These are phyloP conservation scores for Thysanoteuthis rhombus DNA, from an alignment of 2,888 invertebrate species.

Conservation along the genomic window DNA sequence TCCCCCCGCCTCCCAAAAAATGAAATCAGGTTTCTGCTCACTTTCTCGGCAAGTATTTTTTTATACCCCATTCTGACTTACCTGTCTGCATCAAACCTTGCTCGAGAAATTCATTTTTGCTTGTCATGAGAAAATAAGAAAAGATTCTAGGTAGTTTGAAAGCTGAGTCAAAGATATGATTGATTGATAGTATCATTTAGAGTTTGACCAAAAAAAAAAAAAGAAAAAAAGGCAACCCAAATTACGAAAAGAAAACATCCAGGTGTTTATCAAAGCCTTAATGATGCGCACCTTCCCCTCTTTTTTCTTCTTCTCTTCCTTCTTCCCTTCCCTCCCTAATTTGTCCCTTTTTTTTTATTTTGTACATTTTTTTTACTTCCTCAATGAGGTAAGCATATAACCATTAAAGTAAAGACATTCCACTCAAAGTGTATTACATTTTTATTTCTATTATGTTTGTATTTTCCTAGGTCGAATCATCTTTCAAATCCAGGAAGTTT, in stretches of 20 bases:
- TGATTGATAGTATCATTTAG: not conserved
- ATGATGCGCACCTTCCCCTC: not conserved
- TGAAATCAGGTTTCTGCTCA: not conserved
- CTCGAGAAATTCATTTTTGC: conserved; percentile 23
- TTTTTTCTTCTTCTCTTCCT: not conserved
- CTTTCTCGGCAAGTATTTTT: not conserved
- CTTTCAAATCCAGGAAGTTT: not conserved
- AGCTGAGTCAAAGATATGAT: not conserved
- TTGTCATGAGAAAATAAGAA: not conserved
- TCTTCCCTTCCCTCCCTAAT: not conserved
- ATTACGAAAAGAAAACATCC: not conserved
- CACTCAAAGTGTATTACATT: not conserved
- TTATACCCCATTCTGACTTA: not conserved
- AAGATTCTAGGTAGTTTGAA: not conserved
- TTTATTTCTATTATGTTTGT: not conserved
- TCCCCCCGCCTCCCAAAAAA: not conserved
- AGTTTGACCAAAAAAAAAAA: conserved; percentile 13
- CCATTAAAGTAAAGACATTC: conserved; percentile 26
- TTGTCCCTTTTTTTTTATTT: not conserved
- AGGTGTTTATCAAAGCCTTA: conserved; percentile 14
- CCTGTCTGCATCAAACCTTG: not conserved
- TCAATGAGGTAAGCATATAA: conserved; percentile 25
- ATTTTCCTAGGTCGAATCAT: not conserved
- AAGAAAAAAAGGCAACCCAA: not conserved
- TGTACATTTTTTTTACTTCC: conserved; percentile 24